Conservation (phyloP, 2,888 invertebrate genomes). For the Dryocosmus kuriphilus region DNA sequence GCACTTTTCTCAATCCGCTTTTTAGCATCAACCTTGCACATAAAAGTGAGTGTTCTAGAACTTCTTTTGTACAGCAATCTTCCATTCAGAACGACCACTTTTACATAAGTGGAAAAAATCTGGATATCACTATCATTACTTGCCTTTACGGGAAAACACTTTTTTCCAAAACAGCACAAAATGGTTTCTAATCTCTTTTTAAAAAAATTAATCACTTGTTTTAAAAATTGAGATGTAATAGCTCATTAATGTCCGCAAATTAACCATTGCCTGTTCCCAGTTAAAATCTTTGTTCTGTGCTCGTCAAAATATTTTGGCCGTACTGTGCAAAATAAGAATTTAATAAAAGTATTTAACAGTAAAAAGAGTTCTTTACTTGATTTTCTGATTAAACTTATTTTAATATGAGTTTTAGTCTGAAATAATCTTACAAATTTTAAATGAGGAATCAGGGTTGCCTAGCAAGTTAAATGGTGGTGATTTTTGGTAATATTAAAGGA, state of each 20-base stretch:
- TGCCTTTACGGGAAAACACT: neutral
- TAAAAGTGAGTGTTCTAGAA: conserved; percentile 37
- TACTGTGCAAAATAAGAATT: neutral
- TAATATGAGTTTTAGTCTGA: neutral
- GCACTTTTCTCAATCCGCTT: conserved; percentile 31
- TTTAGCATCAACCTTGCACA: conserved; percentile 29
- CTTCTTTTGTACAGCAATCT: conserved; percentile 30
- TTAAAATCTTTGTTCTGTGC: neutral
- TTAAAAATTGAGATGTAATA: neutral
- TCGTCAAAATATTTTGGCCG: neutral
- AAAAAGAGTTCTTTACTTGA: neutral
- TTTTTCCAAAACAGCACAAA: neutral
- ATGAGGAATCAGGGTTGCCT: neutral
- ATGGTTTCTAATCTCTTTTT: neutral
- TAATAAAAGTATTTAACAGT: neutral
- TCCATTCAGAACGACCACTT: conserved; percentile 15
- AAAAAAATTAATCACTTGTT: neutral
- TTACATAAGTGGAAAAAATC: conserved; percentile 12
- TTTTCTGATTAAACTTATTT: neutral
- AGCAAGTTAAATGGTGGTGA: neutral
- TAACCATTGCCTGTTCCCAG: neutral
- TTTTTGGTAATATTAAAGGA: neutral
- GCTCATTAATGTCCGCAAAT: neutral
- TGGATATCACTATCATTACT: neutral
- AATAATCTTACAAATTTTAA: neutral